Evolutionary conservation across 2,113 vertebrate species (phyloP).

Genomic region (Ramphastos sulfuratus): DNA sequence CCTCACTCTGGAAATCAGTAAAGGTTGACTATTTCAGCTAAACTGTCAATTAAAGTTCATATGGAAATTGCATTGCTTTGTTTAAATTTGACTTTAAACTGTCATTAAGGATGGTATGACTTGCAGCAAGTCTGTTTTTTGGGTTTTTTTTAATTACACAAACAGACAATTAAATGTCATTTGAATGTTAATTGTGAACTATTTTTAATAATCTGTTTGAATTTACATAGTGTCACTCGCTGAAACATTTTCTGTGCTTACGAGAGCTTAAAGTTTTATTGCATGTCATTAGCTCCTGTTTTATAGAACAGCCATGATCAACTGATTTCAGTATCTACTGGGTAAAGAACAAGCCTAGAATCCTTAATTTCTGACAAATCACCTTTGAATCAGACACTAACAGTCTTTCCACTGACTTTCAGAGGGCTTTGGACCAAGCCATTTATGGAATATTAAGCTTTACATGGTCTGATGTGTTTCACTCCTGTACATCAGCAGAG

Average conservation of each 20-base stretch:
- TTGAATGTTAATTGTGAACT: slow-evolving; percentile 34
- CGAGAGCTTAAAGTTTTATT: neutral
- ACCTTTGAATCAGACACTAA: neutral
- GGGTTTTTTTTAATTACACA: slow-evolving; percentile 29
- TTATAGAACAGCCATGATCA: neutral
- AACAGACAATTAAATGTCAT: slow-evolving; percentile 38
- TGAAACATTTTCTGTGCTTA: neutral
- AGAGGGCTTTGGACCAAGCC: neutral
- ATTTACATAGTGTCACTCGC: neutral
- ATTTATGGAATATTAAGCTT: slow-evolving; percentile 30
- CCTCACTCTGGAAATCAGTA: neutral
- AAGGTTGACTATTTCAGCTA: slow-evolving; percentile 32
- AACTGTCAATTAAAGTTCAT: slow-evolving; percentile 35
- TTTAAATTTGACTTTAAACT: slow-evolving; percentile 38
- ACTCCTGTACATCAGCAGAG: neutral
- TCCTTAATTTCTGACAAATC: neutral
- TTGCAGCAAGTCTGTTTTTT: neutral
- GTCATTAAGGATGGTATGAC: slow-evolving; percentile 28
- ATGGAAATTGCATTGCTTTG: slow-evolving; percentile 39
- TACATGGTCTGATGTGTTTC: neutral
- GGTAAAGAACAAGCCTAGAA: neutral
- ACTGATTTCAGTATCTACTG: neutral
- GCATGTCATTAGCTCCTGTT: neutral
- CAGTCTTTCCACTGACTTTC: neutral
- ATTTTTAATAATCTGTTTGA: slow-evolving; percentile 15